Conservation (phyloP, 1,140 invertebrate species). For the Heliconius melpomene region DNA sequence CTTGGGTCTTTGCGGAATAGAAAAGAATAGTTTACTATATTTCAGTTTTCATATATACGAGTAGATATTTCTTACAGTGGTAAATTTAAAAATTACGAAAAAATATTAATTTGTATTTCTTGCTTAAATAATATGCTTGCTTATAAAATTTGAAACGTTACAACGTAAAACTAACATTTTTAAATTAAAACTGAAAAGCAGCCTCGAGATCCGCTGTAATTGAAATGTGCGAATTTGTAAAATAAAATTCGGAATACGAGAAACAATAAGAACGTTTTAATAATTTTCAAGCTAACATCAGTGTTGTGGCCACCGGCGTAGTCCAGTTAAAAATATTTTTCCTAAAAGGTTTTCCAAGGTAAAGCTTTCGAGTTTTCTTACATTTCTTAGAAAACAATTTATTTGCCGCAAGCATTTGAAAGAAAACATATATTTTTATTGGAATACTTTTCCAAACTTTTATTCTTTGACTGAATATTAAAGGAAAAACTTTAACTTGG, state of each 20-base stretch:
- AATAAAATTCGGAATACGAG: background rate
- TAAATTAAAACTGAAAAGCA: background rate
- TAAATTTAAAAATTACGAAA: too few relatives aligned
- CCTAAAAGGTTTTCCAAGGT: conserved; percentile 16
- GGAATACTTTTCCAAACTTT: conserved; percentile 11
- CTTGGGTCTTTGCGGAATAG: background rate
- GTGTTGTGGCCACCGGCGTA: background rate
- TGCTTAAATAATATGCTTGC: too few relatives aligned
- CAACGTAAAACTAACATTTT: background rate
- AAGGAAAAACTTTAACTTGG: background rate
- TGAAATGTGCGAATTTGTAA: background rate
- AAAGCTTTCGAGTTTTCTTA: conserved; percentile 10
- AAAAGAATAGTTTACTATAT: background rate
- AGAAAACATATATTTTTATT: conserved; percentile 17
- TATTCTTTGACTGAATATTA: conserved; percentile 18
- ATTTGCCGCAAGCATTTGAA: conserved; percentile 14
- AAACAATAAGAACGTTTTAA: conserved; percentile 8
- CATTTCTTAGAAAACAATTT: conserved; percentile 22
- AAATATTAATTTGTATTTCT: too few relatives aligned
- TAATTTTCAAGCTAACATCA: conserved; percentile 5
- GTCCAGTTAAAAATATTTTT: conserved; percentile 19
- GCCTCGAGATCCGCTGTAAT: background rate
- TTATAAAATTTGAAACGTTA: background rate
- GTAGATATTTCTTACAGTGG: too few relatives aligned
- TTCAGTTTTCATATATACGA: background rate